Percentiles rank a stretch among this genome's conserved stretches.
Evolutionary conservation across 2,797 vertebrate species (phyloP).

Genomic region (Chaunax sp.): DNA sequence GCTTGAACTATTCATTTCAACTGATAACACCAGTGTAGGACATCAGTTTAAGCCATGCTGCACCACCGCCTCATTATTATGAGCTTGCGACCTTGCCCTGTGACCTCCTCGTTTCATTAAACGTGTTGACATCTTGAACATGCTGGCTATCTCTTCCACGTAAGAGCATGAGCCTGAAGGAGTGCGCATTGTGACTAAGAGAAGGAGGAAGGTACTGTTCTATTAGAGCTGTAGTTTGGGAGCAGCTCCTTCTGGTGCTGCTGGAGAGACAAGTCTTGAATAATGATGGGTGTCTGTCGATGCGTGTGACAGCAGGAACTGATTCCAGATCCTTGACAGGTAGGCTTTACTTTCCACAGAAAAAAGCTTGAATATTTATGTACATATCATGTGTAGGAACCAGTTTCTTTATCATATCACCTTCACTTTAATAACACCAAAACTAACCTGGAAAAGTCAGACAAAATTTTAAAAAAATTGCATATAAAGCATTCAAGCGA

Average conservation of each 20-base stretch:
- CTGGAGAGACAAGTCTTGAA: conserved; percentile 12
- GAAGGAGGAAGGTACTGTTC: not conserved
- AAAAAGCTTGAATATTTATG: not conserved
- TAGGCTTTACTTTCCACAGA: conserved; percentile 25
- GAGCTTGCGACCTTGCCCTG: conserved; percentile 68
- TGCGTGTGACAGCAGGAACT: not conserved
- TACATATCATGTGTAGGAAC: not conserved
- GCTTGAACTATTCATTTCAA: not conserved
- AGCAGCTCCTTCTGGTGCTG: conserved; percentile 17
- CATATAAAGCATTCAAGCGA: not conserved
- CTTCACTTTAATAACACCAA: not conserved
- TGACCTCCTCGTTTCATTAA: conserved; percentile 76
- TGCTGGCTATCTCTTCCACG: conserved; percentile 7
- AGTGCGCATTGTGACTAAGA: conserved; percentile 25
- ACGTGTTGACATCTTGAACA: conserved; percentile 74
- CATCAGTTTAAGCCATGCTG: conserved; percentile 8
- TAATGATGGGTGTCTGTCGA: conserved; percentile 9
- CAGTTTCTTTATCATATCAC: not conserved
- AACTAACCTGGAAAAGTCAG: not conserved
- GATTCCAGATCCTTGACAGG: conserved; percentile 24
- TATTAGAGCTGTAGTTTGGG: not conserved
- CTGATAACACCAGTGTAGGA: not conserved
- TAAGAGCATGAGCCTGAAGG: conserved; percentile 32
- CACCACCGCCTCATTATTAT: not conserved
- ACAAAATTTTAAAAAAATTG: not conserved